Base-by-base conservation (phyloP, 2,113 vertebrate species). In the Myodes glareolus region DNA sequence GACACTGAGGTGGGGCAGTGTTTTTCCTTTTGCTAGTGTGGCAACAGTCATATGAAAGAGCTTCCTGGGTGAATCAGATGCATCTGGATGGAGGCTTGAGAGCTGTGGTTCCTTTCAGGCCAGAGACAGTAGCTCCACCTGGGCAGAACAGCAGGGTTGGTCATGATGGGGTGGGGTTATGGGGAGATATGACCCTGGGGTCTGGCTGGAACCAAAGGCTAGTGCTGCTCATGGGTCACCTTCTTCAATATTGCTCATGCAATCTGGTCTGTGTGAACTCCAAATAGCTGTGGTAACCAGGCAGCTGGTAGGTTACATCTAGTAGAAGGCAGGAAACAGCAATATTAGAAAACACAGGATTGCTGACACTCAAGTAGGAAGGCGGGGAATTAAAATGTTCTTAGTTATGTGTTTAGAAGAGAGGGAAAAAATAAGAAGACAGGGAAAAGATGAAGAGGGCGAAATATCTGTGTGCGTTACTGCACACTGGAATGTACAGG, bases 351-450 rank as follows among this genome's bases (percentile, higher is more conserved):
- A 90, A 86, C 25, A 39, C 0, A 82, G 47, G 82, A 52, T 31
- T 95, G 39, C 52, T 92, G 45, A 58, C 68, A 70, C 55, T 88
- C 14, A 7, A 73, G 47, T 80, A 52, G 55, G 68, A 85, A 95
- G 36, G 47, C 67, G 45, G 45, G 21, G 94, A 87, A 78, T 82
- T 50, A 90, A 85, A 70, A 94, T 27, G 39, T 70, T 45, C 29
- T 72, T 88, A 50, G 45, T 75, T 47, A 47, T 29, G 82, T 88
- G 82, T 80, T 90, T 80, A 89, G 87, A 78, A 63, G 45, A 92
- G 50, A 94, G 73, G 73, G 1, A 67, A 63, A 47, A 61, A 21
- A 68, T 50, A 65, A 75, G 78, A 86, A 31, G 29, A 31, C 7
- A 55, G 25, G 36, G 88, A 39, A 89, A 90, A 31, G 39, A 88